Conservation (phyloP, 2,888 invertebrate genomes). For the Dryococelus australis region DNA sequence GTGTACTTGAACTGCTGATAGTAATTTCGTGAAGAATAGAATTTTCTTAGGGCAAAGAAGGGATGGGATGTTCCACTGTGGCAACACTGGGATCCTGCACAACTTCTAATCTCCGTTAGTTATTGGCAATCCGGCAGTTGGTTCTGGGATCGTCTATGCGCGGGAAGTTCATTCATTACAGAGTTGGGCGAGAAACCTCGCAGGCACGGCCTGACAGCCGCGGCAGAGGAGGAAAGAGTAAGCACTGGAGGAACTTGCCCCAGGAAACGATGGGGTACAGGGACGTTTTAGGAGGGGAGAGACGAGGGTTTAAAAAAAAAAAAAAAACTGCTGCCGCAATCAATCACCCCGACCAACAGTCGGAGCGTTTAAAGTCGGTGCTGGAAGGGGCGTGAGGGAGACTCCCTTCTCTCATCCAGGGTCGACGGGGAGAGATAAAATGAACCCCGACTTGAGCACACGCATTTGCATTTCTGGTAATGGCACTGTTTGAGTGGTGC, state of each 20-base stretch:
- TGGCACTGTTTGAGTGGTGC: neutral
- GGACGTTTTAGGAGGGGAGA: neutral
- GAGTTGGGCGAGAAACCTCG: neutral
- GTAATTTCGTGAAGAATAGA: neutral
- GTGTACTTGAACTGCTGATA: too few species aligned
- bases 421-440: neutral
- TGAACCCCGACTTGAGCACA: neutral
- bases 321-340: neutral
- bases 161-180: neutral
- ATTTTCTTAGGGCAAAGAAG: neutral
- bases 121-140: neutral
- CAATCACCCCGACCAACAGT: slow-evolving; percentile 16
- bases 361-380: neutral
- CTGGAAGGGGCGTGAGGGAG: neutral
- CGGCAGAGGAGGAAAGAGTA: neutral
- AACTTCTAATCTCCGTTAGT: neutral
- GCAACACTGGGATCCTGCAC: neutral
- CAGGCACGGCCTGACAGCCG: neutral
- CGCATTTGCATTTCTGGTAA: slow-evolving; percentile 16
- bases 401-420: neutral
- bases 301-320: neutral
- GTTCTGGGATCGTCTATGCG: neutral
- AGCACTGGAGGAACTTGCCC: neutral
- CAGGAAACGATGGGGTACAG: neutral
- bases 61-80: too few species aligned